Evolutionary conservation across 2,888 invertebrate species (phyloP), one percentile per base, ranked within the genome.

Genomic region (Polylopha cassiicola): DNA sequence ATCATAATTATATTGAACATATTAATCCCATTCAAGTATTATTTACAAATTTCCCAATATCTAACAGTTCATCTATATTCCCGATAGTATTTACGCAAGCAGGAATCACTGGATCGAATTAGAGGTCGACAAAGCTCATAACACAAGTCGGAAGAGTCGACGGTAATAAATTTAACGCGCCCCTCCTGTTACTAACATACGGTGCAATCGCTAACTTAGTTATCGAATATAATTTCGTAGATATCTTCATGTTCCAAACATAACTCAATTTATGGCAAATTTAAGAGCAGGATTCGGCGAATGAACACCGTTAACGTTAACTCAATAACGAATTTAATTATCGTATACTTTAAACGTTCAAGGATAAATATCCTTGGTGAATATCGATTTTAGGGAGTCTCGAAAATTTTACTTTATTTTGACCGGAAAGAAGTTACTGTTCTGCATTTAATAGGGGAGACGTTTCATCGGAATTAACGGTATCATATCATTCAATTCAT

Each of bases 181-280:
- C 73, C 73, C 69, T 68, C 58, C 61, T 67, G 66, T 66, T 72
- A 54, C 52, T 44, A 59, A 64, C 78, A 75, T 72, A 73, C 72
- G 77, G 58, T 62, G 62, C 69, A 65, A 61, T 64, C 55, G 53
- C 58, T 70, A 70, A 69, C 70, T 55, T 55, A 65, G 61, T 65
- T 65, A 61, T 54, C 48, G 50, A 39, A 55, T 53, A 53, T 53
- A 51, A 49, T 36, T 49, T 57, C 51, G 38, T 27, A 7, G 32
- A 17, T 16, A 29, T 26, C 33, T 21, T 18, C 20, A 18, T 18
- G 28, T n/a, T n/a, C n/a, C n/a, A 32, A 28, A 21, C 14, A 23
- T 17, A 23, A n/a, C 9, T 14, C 16, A 10, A 17, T 22, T 39
- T 28, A 39, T 21, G 18, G n/a, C n/a, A n/a, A 39, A 6, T n/a